phyloP scores from a whole-genome alignment of 2,797 vertebrate genomes.

The Myotis vivesi region DNA sequence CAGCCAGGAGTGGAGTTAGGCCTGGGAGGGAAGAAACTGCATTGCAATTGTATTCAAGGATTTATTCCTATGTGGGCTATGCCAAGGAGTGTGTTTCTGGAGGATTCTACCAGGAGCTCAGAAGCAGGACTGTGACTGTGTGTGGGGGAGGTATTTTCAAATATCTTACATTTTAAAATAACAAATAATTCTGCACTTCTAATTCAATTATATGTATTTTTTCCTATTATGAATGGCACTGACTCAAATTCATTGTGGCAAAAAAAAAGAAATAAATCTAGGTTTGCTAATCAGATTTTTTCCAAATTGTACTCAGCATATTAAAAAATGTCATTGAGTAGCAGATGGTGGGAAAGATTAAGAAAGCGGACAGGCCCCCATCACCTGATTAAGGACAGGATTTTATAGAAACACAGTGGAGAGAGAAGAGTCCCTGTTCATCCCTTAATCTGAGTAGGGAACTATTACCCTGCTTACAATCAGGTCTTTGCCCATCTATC shows the following conservation, averaged over 20 bases:
- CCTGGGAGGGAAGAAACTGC: slow-evolving; percentile 22
- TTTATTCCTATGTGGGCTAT: not conserved
- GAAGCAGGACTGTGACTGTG: not conserved
- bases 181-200: not conserved
- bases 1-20: slow-evolving; percentile 34
- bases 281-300: not conserved
- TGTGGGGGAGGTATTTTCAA: not conserved
- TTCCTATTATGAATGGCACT: not conserved
- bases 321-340: not conserved
- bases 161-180: not conserved
- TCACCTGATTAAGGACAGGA: not conserved
- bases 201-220: not conserved
- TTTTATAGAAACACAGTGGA: not conserved
- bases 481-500: not conserved
- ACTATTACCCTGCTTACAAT: not conserved
- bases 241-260: not conserved
- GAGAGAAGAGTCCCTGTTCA: not conserved
- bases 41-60: not conserved
- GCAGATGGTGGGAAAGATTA: not conserved
- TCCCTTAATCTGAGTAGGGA: not conserved
- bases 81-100: not conserved
- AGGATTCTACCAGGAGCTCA: slow-evolving; percentile 12
- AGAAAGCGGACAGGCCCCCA: not conserved
- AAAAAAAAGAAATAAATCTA: not conserved
- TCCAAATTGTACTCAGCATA: not conserved